Evolutionary conservation across 2,113 vertebrate genomes (phyloP), one percentile per base, ranked within the genome.

Genomic region (Lepidothrix coronata): DNA sequence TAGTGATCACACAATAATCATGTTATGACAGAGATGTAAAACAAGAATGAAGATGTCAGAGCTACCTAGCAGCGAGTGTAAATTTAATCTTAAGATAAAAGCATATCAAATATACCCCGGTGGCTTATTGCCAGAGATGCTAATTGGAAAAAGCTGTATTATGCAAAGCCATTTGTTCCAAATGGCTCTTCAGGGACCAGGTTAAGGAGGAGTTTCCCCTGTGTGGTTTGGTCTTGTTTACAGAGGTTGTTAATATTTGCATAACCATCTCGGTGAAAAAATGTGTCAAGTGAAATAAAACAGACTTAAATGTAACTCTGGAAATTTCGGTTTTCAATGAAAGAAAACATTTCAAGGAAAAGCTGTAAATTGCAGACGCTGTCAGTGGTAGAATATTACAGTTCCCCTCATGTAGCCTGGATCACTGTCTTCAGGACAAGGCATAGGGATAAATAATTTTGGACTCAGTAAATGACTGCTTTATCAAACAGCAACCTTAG

Each of bases 81-180:
- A 94, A 96, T 95, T 83, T 95, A 84, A 78, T 95, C 89, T 91
- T 86, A 93, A 97, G 89, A 95, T 96, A 96, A 94, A 95, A 96
- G 94, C 80, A 54, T 91, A 93, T 94, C 72, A 92, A 24, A 76
- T 91, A 95, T 55, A 84, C 88, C 89, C 91, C 66, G 92, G 93
- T 75, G 92, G 72, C 46, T 95, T 95, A 62, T 96, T 97, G 94
- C 86, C 94, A 92, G 59, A 75, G 94, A 95, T 94, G 91, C 88
- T 96, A 95, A 97, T 97, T 96, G 94, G 95, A 65, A 95, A 95
- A 83, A 87, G 44, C 41, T 72, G 55, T 73, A 81, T 90, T 88
- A 88, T 49, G 73, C 84, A 93, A 48, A 93, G 55, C 67, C 88
- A 39, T 95, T 91, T 92, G 95, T 84, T 90, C 59, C 68, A 93